Evolutionary conservation across 2,113 vertebrate genomes (phyloP).

Genomic region (Vimba vimba): DNA sequence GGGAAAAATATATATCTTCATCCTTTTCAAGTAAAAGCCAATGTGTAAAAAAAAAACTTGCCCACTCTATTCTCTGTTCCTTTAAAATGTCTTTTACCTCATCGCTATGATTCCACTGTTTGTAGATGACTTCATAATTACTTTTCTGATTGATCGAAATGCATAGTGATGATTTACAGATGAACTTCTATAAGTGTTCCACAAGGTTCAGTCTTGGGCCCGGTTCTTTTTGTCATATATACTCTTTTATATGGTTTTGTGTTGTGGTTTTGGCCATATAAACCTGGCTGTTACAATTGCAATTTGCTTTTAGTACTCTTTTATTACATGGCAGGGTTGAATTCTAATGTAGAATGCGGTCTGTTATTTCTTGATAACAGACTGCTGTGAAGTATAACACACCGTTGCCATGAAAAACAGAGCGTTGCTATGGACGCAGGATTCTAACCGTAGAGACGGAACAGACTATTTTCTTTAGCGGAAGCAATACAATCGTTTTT

Average conservation of each 20-base stretch:
- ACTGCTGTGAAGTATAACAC: too few species aligned
- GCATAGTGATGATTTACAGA: neutral
- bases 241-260: neutral
- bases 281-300: neutral
- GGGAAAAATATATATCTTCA: neutral
- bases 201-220: neutral
- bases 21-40: neutral
- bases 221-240: neutral
- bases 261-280: neutral
- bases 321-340: too few species aligned
- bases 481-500: too few species aligned
- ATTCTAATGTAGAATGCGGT: too few species aligned
- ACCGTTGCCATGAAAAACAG: too few species aligned
- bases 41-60: neutral
- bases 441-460: too few species aligned
- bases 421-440: too few species aligned
- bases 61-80: neutral
- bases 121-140: neutral
- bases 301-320: neutral
- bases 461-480: too few species aligned
- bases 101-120: neutral
- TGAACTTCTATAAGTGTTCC: neutral
- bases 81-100: neutral
- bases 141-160: neutral
- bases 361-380: too few species aligned